Evolutionary conservation across 2,888 invertebrate species (phyloP).

Genomic region (Idaea dimidiata): DNA sequence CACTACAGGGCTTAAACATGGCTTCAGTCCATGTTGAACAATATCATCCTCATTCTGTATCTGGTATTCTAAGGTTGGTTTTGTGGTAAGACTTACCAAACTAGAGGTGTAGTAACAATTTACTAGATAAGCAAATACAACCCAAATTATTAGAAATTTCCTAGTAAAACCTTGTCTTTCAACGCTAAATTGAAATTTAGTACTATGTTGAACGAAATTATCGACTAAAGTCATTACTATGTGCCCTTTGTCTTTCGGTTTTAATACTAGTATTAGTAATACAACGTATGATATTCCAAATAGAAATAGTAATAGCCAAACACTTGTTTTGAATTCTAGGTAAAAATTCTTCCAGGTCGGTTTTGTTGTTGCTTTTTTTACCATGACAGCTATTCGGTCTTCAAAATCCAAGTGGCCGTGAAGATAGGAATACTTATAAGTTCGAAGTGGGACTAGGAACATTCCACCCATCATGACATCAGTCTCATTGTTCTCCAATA

Average conservation of each 20-base stretch:
- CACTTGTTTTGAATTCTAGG: constrained; percentile 39
- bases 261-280: constrained; percentile 30
- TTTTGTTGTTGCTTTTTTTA: constrained; percentile 37
- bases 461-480: constrained; percentile 39
- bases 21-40: constrained; percentile 29
- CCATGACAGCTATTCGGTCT: constrained; percentile 46
- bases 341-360: constrained; percentile 43
- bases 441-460: constrained; percentile 32
- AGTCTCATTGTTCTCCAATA: constrained; percentile 30
- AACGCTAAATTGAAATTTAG: constrained; percentile 20
- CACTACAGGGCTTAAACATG: constrained; percentile 48
- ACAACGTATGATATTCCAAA: constrained; percentile 34
- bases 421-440: constrained; percentile 38
- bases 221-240: constrained; percentile 41
- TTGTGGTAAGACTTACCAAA: constrained; percentile 35
- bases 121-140: constrained; percentile 43
- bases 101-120: constrained; percentile 37
- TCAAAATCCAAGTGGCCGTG: constrained; percentile 38
- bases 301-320: constrained; percentile 42
- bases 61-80: constrained; percentile 29
- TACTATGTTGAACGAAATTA: constrained; percentile 39
- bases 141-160: constrained; percentile 33
- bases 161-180: not conserved
- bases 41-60: constrained; percentile 31
- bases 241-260: constrained; percentile 32